A percentile compares a stretch with the other conserved stretches of the same genome.
Conservation (phyloP, 1,140 invertebrate species). For the Caenorhabditis brenneri region DNA sequence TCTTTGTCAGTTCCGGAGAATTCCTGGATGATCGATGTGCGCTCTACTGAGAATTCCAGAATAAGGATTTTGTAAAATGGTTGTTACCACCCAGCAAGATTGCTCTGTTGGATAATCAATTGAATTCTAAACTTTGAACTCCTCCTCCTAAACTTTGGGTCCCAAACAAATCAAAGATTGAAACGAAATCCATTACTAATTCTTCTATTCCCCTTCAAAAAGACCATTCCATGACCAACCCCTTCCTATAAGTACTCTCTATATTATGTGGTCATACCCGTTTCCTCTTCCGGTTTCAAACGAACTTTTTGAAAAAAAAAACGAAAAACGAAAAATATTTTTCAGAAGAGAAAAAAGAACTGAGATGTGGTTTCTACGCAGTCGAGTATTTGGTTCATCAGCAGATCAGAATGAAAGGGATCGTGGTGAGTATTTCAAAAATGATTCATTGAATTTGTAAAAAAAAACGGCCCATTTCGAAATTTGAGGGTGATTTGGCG, state of each 20-base stretch:
- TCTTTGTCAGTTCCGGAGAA: too few species aligned
- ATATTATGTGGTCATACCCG: neutral
- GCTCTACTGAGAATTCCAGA: neutral
- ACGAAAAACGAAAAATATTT: neutral
- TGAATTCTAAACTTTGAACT: too few species aligned
- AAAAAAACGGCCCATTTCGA: too few species aligned
- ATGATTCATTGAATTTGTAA: too few species aligned
- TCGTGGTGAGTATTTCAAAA: neutral
- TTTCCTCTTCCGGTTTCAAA: neutral
- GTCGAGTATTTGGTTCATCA: neutral
- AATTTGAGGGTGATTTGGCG: too few species aligned
- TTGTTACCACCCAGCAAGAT: too few species aligned
- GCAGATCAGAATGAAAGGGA: slow-evolving; percentile 15
- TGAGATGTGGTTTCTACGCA: slow-evolving; percentile 24
- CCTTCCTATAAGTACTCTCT: neutral
- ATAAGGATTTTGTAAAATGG: too few species aligned
- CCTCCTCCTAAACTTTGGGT: too few species aligned
- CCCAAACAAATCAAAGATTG: neutral
- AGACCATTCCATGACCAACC: neutral
- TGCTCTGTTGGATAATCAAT: too few species aligned
- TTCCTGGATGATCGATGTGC: neutral
- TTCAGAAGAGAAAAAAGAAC: neutral
- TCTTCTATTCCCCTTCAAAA: neutral
- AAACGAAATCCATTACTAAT: neutral
- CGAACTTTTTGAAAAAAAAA: too few species aligned